Percentiles rank a stretch among this genome's conserved stretches.
Conservation (phyloP, 2,888 invertebrate species). For the Drosophila colorata region DNA sequence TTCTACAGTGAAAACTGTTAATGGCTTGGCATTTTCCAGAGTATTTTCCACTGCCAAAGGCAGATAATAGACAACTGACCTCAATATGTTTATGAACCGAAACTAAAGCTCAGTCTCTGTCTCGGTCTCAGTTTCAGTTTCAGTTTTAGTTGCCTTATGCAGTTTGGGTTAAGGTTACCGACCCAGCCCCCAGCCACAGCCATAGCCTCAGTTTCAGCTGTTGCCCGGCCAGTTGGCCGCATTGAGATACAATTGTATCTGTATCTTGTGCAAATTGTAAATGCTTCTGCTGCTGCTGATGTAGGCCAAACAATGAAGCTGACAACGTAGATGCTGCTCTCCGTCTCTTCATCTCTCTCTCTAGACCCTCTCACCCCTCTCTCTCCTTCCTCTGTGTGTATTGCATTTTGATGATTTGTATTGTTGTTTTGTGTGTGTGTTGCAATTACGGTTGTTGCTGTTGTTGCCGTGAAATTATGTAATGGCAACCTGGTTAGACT, state of each 20-base stretch:
- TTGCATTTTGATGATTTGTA: conserved; percentile 30
- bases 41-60: conserved; percentile 15
- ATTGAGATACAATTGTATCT: conserved; percentile 33
- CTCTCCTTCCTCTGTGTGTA: not conserved
- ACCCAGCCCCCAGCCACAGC: conserved; percentile 19
- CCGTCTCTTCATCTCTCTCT: conserved; percentile 1
- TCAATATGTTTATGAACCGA: conserved; percentile 42
- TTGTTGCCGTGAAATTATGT: conserved; percentile 32
- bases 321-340: conserved; percentile 32
- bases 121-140: conserved; percentile 27
- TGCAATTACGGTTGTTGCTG: conserved; percentile 27
- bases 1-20: conserved; percentile 30
- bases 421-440: conserved; percentile 25
- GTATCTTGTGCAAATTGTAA: conserved; percentile 31
- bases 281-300: conserved; percentile 20
- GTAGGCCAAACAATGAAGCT: conserved; percentile 33
- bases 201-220: conserved; percentile 4
- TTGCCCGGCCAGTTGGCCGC: conserved; percentile 15
- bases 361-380: not conserved
- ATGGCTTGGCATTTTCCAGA: conserved; percentile 35
- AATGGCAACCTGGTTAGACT: conserved; percentile 19
- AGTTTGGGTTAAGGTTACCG: conserved; percentile 61
- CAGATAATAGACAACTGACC: conserved; percentile 52
- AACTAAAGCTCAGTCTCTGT: conserved; percentile 11
- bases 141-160: conserved; percentile 18